Percentiles rank a stretch among this genome's conserved stretches.
Conservation (phyloP, 2,888 invertebrate species). For the Drosophila kuntzei region DNA sequence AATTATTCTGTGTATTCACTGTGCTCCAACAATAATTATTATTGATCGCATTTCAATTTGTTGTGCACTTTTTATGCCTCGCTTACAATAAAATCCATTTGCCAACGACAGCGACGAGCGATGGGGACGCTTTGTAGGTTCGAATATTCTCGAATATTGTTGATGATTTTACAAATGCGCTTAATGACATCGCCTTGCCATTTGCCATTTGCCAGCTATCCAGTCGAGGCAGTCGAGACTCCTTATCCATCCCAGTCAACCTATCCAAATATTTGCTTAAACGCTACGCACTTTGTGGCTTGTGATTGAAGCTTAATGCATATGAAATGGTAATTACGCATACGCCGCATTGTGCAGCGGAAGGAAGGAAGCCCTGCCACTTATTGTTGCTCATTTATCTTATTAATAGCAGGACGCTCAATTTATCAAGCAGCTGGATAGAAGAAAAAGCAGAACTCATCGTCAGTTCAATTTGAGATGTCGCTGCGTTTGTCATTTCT, state of each 20-base stretch:
- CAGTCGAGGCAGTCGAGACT: slow-evolving; percentile 1
- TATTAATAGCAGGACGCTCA: slow-evolving; percentile 66
- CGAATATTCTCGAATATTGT: slow-evolving; percentile 38
- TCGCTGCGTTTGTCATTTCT: slow-evolving; percentile 74
- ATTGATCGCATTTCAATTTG: slow-evolving; percentile 82
- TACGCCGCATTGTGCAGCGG: slow-evolving; percentile 74
- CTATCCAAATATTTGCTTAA: slow-evolving; percentile 59
- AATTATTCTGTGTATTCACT: slow-evolving; percentile 81
- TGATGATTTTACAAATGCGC: slow-evolving; percentile 81
- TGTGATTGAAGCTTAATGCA: slow-evolving; percentile 77
- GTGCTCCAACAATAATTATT: slow-evolving; percentile 79
- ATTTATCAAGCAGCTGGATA: slow-evolving; percentile 72
- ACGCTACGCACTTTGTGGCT: slow-evolving; percentile 37
- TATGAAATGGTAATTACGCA: slow-evolving; percentile 81
- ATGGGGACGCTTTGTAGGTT: slow-evolving; percentile 31
- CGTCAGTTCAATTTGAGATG: slow-evolving; percentile 43
- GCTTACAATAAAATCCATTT: slow-evolving; percentile 69
- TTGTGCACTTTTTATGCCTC: slow-evolving; percentile 65
- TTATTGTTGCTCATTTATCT: slow-evolving; percentile 79
- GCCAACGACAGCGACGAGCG: slow-evolving; percentile 18
- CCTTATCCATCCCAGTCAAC: slow-evolving; percentile 8
- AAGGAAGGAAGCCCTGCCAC: slow-evolving; percentile 62
- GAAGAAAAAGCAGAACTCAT: slow-evolving; percentile 14
- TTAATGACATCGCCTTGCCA: slow-evolving; percentile 69
- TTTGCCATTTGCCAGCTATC: slow-evolving; percentile 50